phyloP scores from a whole-genome alignment of 2,113 vertebrate genomes.

The Petromus typicus region DNA sequence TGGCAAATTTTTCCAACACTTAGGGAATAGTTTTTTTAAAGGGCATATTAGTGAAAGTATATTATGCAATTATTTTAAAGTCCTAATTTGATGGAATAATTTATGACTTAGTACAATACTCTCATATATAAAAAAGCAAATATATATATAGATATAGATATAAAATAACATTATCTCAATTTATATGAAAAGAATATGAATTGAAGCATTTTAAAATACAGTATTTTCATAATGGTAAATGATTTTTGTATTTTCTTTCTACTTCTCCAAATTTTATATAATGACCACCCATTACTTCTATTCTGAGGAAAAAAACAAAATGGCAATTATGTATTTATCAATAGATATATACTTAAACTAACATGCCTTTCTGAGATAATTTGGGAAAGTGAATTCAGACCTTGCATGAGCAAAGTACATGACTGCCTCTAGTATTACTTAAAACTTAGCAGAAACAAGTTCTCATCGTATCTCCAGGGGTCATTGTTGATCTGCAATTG shows the following conservation, averaged over 20 bases:
- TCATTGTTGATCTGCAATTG: neutral
- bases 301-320: neutral
- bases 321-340: constrained; percentile 21
- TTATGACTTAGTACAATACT: neutral
- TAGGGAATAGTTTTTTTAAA: neutral
- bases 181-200: neutral
- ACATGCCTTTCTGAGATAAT: neutral
- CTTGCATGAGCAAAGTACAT: neutral
- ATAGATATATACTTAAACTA: constrained; percentile 24
- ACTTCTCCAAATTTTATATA: constrained; percentile 36
- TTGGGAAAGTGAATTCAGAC: constrained; percentile 26
- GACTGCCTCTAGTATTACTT: neutral
- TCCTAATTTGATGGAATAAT: neutral
- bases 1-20: neutral
- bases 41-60: neutral
- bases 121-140: constrained; percentile 33
- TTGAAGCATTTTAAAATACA: neutral
- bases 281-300: neutral
- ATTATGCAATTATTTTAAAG: constrained; percentile 30
- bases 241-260: constrained; percentile 17
- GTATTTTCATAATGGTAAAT: constrained; percentile 21
- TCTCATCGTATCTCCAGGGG: neutral
- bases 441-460: constrained; percentile 21
- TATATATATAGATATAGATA: neutral
- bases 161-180: neutral